Base-by-base conservation (phyloP, 1,140 invertebrate species). In the Drosophila quadrilineata region DNA sequence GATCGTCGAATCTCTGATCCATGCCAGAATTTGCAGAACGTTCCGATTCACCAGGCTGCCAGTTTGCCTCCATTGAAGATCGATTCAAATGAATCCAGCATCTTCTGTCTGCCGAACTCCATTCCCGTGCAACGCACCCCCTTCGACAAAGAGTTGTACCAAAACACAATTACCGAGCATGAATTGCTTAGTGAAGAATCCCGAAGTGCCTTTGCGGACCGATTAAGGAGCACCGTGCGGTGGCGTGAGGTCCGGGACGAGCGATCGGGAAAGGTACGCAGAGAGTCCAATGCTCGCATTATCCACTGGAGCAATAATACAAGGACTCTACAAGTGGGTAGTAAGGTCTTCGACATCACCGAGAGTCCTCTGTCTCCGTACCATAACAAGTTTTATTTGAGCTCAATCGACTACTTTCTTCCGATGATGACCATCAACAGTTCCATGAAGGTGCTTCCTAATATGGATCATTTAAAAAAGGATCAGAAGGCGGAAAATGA, bases 261-360 rank as follows among this genome's bases (percentile, higher is more conserved):
- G 4, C 5, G 26, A 0, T 24, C 17, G 6, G 63, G 63, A 2
- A 10, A 24, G 5, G 2, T 66, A 5, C 9, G 3, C 5, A 75
- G 43, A 21, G 58, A 82, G 28, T 75, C 76, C 0, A 80, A 82
- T 56, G 40, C 76, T 1, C 56, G 38, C 3, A 26, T 80, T 3
- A 50, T 75, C 2, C 67, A 45, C 40, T 80, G 76, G 76, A 64
- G 67, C 1, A 76, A 80, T 24, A 68, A 63, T 22, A 68, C 57
- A 4, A 26, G 75, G 26, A 82, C 76, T 1, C 68, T 75, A 16
- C 76, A 82, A 9, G 46, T 82, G 10, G 76, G 76, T 12, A 49
- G 12, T 9, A 71, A 82, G 28, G 71, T 40, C 1, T 80, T 82
- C 6, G 76, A 80, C 33, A 50, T 82, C 5, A 38, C 65, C 14